Conservation (phyloP, 2,113 vertebrate species). For the Microcebus ravelobensis region DNA sequence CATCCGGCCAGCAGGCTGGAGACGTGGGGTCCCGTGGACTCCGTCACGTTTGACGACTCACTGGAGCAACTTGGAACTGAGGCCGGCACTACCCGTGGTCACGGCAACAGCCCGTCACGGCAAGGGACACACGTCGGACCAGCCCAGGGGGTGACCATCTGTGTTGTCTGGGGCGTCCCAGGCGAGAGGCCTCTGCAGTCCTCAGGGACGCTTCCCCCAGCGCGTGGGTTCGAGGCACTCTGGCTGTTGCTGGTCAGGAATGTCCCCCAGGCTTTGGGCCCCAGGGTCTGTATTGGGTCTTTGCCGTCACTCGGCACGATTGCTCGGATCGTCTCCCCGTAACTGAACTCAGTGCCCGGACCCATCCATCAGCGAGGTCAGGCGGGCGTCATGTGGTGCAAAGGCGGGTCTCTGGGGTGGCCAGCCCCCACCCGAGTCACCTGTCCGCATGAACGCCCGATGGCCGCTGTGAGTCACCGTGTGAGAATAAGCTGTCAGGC, state of each 20-base stretch:
- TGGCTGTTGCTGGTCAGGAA: background rate
- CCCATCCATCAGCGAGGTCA: background rate
- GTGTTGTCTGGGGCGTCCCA: background rate
- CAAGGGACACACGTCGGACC: background rate
- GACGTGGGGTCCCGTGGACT: background rate
- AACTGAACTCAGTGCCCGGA: background rate
- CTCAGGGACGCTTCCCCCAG: fast-evolving
- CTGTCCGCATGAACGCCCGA: background rate
- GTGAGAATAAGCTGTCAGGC: background rate
- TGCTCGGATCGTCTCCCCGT: fast-evolving
- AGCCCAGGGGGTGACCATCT: fast-evolving
- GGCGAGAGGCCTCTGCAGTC: background rate
- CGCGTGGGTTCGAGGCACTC: background rate
- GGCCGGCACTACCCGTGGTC: background rate
- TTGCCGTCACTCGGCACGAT: too few species aligned
- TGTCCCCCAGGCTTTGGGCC: background rate
- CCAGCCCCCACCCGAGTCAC: background rate
- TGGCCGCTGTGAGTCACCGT: background rate
- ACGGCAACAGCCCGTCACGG: fast-evolving
- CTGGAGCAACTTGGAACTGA: background rate
- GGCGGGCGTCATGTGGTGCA: too few species aligned
- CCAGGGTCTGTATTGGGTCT: background rate
- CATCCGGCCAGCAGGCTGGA: background rate
- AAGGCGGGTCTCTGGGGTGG: background rate
- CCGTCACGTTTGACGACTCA: background rate